These are phyloP conservation scores for Pseudeuparius sepicola DNA, from an alignment of 2,888 invertebrate species.

Conservation along the genomic window DNA sequence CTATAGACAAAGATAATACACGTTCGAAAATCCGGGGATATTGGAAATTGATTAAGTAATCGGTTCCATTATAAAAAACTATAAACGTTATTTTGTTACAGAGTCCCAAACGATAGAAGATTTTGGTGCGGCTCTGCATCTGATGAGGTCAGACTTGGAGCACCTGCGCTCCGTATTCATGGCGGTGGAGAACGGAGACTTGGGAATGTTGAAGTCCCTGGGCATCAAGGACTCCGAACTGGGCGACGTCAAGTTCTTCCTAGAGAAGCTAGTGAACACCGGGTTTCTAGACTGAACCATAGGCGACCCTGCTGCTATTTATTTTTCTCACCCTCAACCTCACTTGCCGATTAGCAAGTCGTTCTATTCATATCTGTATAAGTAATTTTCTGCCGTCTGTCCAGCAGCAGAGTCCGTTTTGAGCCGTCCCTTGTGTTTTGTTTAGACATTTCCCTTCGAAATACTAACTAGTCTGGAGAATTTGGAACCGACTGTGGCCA, in stretches of 20 bases:
- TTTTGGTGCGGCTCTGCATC: slow-evolving; percentile 77
- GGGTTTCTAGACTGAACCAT: slow-evolving; percentile 83
- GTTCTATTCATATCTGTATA: slow-evolving; percentile 52
- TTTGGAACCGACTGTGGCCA: too few relatives aligned
- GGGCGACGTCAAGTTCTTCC: slow-evolving; percentile 91
- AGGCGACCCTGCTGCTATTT: slow-evolving; percentile 47
- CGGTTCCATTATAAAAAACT: too few relatives aligned
- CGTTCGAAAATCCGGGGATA: too few relatives aligned
- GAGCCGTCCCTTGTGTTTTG: slow-evolving; percentile 31
- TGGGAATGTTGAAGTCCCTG: slow-evolving; percentile 86
- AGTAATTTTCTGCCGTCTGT: slow-evolving; percentile 23
- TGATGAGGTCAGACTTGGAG: slow-evolving; percentile 81
- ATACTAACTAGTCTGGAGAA: too few relatives aligned
- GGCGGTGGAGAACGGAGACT: slow-evolving; percentile 91
- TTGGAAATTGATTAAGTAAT: too few relatives aligned
- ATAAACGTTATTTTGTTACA: too few relatives aligned
- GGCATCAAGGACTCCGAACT: slow-evolving; percentile 93
- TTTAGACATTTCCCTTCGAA: too few relatives aligned
- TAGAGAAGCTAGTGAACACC: slow-evolving; percentile 90
- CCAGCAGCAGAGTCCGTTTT: slow-evolving; percentile 38
- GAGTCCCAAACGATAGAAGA: slow-evolving; percentile 94
- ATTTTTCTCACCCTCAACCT: slow-evolving; percentile 53
- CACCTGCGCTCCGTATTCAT: slow-evolving; percentile 90
- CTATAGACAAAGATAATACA: too few relatives aligned
- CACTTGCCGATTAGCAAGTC: slow-evolving; percentile 60